Evolutionary conservation across 2,797 vertebrate species (phyloP).

Genomic region (Schizothorax lantsangensis): DNA sequence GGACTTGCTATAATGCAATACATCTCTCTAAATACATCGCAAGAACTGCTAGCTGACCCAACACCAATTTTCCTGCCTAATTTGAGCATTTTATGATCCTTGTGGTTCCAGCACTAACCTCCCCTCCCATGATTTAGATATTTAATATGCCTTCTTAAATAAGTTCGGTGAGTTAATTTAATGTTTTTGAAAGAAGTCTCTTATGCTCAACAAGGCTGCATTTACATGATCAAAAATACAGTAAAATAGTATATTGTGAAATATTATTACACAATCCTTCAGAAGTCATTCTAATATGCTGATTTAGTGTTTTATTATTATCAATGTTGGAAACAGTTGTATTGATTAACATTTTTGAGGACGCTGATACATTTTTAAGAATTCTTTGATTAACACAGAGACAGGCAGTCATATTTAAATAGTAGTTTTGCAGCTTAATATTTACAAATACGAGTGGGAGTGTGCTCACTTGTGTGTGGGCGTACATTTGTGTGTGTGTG

Average conservation of each 20-base stretch:
- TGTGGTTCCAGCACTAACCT: constrained; percentile 15
- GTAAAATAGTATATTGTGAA: not conserved
- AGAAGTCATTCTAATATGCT: not conserved
- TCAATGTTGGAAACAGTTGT: not conserved
- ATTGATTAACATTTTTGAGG: not conserved
- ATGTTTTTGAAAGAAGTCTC: not conserved
- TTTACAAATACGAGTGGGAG: too few species aligned
- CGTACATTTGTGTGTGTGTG: too few species aligned
- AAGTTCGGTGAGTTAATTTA: not conserved
- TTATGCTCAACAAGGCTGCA: not conserved
- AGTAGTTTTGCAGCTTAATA: too few species aligned
- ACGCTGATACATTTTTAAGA: not conserved
- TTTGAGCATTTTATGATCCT: not conserved
- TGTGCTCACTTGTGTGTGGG: too few species aligned
- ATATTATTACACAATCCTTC: not conserved
- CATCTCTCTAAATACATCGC: not conserved
- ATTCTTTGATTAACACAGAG: too few species aligned
- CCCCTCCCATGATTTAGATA: constrained; percentile 27
- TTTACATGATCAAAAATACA: not conserved
- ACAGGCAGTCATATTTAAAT: too few species aligned
- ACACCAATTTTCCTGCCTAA: not conserved
- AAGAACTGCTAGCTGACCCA: not conserved
- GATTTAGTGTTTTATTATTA: not conserved
- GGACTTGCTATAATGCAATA: not conserved
- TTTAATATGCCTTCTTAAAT: constrained; percentile 3